Conservation (phyloP, 2,113 vertebrate species). For the Daboia siamensis region DNA sequence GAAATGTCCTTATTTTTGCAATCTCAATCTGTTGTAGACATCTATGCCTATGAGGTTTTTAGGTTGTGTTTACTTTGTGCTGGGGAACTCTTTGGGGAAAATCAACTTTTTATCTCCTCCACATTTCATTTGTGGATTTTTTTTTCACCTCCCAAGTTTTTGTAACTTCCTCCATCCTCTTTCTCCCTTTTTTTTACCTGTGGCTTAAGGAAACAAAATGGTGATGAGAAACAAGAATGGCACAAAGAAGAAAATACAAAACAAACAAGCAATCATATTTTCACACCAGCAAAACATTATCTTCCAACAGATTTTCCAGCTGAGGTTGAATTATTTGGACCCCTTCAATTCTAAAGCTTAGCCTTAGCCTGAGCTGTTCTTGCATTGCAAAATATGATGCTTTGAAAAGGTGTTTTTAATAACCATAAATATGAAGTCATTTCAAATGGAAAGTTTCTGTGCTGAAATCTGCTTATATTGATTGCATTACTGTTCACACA, state of each 20-base stretch:
- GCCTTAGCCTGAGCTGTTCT: background rate
- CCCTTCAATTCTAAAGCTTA: background rate
- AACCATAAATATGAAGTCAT: background rate
- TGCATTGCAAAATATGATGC: background rate
- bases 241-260: background rate
- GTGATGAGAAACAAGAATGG: background rate
- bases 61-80: background rate
- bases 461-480: background rate
- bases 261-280: background rate
- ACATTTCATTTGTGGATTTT: background rate
- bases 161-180: background rate
- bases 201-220: background rate
- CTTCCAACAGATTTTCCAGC: background rate
- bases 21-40: background rate
- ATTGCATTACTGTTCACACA: background rate
- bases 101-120: background rate
- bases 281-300: background rate
- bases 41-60: background rate
- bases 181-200: background rate
- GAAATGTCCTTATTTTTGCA: background rate
- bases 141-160: too few relatives aligned
- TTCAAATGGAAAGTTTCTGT: background rate
- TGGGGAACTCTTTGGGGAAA: background rate
- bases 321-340: background rate
- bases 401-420: background rate